Conservation (phyloP, 2,888 invertebrate species). For the Heliconius cydno region DNA sequence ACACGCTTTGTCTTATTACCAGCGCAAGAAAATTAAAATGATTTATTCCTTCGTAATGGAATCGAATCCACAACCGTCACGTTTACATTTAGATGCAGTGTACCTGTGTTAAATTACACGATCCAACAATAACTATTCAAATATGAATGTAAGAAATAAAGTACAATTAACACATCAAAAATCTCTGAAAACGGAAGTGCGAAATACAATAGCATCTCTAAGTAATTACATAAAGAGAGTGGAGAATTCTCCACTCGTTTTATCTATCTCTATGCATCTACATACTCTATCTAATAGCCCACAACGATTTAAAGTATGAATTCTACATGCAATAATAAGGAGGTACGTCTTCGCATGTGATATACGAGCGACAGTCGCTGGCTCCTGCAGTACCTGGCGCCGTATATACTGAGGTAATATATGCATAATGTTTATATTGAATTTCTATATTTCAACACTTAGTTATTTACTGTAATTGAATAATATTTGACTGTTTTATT, state of each 20-base stretch:
- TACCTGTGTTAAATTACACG: no score
- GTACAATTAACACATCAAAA: no score
- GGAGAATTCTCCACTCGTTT: no score
- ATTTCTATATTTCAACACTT: neutral
- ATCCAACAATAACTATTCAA: no score
- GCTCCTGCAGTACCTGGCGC: slow-evolving; percentile 14
- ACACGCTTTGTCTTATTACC: no score
- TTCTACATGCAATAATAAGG: slow-evolving; percentile 19
- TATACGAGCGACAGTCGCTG: slow-evolving; percentile 21
- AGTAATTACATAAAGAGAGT: no score
- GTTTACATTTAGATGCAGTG: neutral
- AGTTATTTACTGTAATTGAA: neutral
- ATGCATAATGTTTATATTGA: slow-evolving; percentile 10
- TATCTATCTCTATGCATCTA: neutral
- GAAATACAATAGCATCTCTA: no score
- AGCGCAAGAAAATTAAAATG: neutral
- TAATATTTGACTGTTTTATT: no score
- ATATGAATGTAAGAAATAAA: no score
- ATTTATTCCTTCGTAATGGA: neutral
- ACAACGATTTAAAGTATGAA: slow-evolving; percentile 24
- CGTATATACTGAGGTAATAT: neutral
- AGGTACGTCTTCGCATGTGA: slow-evolving; percentile 5
- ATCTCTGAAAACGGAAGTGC: no score
- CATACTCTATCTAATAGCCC: slow-evolving; percentile 2
- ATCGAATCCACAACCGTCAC: neutral